These are phyloP conservation scores for Atractosteus spatula DNA, from an alignment of 2,113 vertebrate species.

Conservation along the genomic window DNA sequence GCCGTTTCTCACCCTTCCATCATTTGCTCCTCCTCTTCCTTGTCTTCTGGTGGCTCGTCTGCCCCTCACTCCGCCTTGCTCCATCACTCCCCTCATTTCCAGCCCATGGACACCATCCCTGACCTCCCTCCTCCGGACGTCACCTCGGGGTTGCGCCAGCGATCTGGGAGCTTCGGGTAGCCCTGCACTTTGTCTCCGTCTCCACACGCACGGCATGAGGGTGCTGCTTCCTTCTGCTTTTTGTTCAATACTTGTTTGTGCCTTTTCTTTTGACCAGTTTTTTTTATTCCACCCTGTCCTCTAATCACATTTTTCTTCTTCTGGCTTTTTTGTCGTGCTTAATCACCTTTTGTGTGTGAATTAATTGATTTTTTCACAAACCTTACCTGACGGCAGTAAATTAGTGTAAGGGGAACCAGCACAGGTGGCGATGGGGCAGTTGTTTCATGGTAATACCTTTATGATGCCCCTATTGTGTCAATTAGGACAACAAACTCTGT, in stretches of 20 bases:
- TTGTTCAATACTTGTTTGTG: background rate
- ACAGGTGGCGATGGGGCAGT: no score
- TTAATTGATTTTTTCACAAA: no score
- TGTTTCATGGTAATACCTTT: no score
- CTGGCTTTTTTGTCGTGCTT: background rate
- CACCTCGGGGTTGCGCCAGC: constrained; percentile 65
- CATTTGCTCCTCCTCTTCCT: constrained; percentile 55
- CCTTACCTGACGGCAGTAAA: no score
- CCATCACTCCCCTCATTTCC: constrained; percentile 80
- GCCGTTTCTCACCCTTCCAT: constrained; percentile 50
- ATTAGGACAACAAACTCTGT: no score
- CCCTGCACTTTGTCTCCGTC: constrained; percentile 42
- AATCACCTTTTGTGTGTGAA: background rate
- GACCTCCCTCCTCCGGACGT: constrained; percentile 80
- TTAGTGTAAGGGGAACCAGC: no score
- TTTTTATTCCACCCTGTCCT: background rate
- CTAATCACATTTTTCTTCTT: background rate
- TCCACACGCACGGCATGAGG: constrained; percentile 46
- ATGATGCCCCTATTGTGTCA: no score
- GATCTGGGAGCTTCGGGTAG: constrained; percentile 84
- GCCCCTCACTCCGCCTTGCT: constrained; percentile 66
- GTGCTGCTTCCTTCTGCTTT: constrained; percentile 22
- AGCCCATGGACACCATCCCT: constrained; percentile 87
- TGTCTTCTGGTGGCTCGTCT: constrained; percentile 33
- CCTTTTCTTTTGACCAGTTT: background rate